Evolutionary conservation across 2,113 vertebrate species (phyloP), one percentile per base, ranked within the genome.

Genomic region (Nesoenas mayeri): DNA sequence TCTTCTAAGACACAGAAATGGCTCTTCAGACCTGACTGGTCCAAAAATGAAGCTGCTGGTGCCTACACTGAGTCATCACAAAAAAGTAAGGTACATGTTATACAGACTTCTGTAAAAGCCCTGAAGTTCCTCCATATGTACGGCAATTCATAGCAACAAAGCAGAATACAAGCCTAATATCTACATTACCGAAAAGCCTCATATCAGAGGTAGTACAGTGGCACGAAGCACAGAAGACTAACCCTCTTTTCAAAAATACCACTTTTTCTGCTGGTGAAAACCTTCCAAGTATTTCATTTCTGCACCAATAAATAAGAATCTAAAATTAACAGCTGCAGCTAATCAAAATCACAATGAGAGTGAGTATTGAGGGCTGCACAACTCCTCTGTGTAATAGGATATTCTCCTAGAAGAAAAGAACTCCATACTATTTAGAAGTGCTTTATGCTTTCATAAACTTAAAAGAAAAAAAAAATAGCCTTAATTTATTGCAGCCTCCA

Each of bases 321-420:
- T 65, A 88, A 89, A 96, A 94, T 94, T 95, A 94, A 58, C 62
- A 91, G 71, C 88, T 79, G 74, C 57, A 83, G 60, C 70, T 93
- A 92, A 94, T 84, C 71, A 79, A 82, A 89, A 89, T 78, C 69
- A 92, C 66, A 91, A 2, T 69, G 74, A 67, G 32, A 71, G 29
- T 5, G 38, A 67, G 31, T 85, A 88, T 3, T 74, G 73, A 80
- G 38, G 57, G 40, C 95, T 78, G 61, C 67, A 83, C 54, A 88
- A 70, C 48, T 87, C 69, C 78, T 44, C 71, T 67, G 72, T 79
- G 29, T 92, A 96, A 96, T 34, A 91, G 71, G 93, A 88, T 94
- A 93, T 83, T 85, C 81, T 89, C 25, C 44, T 25, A 42, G 56
- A 87, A 88, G 58, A 90, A 93, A 94, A 93, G 69, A 89, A 82